phyloP scores from a whole-genome alignment of 2,888 invertebrate genomes.

The Agonopterix arenella region DNA sequence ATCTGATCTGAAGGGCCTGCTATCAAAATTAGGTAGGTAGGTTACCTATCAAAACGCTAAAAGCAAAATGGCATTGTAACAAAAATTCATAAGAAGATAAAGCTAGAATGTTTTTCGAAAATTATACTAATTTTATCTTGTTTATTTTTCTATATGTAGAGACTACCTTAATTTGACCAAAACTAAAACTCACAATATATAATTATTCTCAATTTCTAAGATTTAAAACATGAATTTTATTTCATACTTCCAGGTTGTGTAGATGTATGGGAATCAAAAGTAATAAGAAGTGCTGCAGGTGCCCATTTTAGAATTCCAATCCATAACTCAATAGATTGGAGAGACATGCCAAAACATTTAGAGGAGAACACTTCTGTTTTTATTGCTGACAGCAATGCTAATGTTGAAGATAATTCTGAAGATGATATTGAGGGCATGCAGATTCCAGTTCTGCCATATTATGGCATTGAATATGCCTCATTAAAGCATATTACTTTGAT shows the following conservation, averaged over 20 bases:
- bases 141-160: too few relatives aligned
- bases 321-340: constrained; percentile 80
- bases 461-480: constrained; percentile 73
- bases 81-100: too few relatives aligned
- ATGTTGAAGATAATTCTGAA: constrained; percentile 20
- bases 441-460: constrained; percentile 80
- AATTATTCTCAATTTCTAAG: too few relatives aligned
- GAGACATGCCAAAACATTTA: constrained; percentile 70
- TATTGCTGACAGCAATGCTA: constrained; percentile 81
- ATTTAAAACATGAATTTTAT: not conserved
- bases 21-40: too few relatives aligned
- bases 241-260: constrained; percentile 82
- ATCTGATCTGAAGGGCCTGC: too few relatives aligned
- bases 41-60: too few relatives aligned
- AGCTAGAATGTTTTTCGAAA: too few relatives aligned
- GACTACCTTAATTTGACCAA: too few relatives aligned
- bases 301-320: constrained; percentile 90
- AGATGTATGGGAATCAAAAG: constrained; percentile 93
- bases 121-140: too few relatives aligned
- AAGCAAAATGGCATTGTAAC: too few relatives aligned
- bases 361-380: constrained; percentile 72
- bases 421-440: constrained; percentile 16
- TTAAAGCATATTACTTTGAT: constrained; percentile 80
- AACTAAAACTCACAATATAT: too few relatives aligned
- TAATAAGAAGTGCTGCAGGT: constrained; percentile 88